A percentile compares a stretch with the other conserved stretches of the same genome.
phyloP scores from a whole-genome alignment of 1,140 invertebrate species.

The Cydia pomonella region DNA sequence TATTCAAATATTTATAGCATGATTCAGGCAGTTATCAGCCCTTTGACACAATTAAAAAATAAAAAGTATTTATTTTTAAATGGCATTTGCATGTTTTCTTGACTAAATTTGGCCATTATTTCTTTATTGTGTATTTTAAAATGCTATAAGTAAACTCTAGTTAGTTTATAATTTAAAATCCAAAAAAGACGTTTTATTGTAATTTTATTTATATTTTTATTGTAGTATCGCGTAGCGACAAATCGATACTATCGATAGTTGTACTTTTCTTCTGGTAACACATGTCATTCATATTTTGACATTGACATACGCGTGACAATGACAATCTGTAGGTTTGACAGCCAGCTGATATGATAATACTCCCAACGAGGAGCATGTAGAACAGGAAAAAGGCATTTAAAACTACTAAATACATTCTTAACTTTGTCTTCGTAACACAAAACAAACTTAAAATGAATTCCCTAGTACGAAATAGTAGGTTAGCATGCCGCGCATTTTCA shows the following conservation, averaged over 20 bases:
- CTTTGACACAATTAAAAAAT: not conserved
- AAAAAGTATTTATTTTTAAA: conserved; percentile 1
- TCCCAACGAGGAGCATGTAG: conserved; percentile 19
- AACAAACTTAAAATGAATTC: conserved; percentile 60
- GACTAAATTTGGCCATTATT: not conserved
- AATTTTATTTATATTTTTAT: not conserved
- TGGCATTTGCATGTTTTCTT: not conserved
- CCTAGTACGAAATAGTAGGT: conserved; percentile 51
- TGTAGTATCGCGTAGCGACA: not conserved
- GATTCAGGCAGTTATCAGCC: not conserved
- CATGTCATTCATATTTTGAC: not conserved
- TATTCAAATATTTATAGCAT: not conserved
- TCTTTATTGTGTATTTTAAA: not conserved
- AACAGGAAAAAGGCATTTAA: conserved; percentile 1
- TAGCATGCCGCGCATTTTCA: conserved; percentile 55
- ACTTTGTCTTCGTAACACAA: not conserved
- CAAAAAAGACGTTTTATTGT: not conserved
- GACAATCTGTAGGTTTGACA: not conserved
- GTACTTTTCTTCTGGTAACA: not conserved
- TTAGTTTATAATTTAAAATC: not conserved
- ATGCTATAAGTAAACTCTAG: not conserved
- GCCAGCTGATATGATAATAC: conserved; percentile 23
- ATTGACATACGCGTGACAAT: conserved; percentile 15
- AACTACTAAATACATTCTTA: conserved; percentile 11
- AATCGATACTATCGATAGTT: not conserved